Conservation (phyloP, 2,888 invertebrate species). For the Plusia festucae region DNA sequence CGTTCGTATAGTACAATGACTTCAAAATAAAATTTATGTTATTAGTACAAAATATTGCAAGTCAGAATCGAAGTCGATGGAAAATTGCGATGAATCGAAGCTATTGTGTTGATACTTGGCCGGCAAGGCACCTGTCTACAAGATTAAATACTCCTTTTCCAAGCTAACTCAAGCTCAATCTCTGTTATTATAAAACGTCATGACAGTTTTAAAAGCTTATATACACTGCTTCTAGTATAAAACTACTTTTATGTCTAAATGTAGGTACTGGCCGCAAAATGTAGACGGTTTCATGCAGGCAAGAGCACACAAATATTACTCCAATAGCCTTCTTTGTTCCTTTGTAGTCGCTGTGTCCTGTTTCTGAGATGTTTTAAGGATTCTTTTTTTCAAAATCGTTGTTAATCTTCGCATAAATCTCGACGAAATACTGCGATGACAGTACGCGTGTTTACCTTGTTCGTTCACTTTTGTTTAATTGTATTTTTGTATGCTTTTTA, state of each 20-base stretch:
- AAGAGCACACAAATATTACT: slow-evolving; percentile 44
- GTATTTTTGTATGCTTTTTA: slow-evolving; percentile 1
- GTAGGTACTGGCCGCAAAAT: slow-evolving; percentile 13
- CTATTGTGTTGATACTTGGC: slow-evolving; percentile 41
- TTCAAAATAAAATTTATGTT: too few species aligned
- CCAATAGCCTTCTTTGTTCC: slow-evolving; percentile 54
- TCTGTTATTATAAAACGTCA: slow-evolving; percentile 26
- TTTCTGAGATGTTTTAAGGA: slow-evolving; percentile 41
- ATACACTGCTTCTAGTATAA: not conserved
- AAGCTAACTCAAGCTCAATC: slow-evolving; percentile 14
- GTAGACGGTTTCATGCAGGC: slow-evolving; percentile 23
- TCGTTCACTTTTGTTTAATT: slow-evolving; percentile 28
- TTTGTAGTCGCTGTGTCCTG: slow-evolving; percentile 42
- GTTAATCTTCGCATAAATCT: slow-evolving; percentile 56
- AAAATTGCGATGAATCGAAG: slow-evolving; percentile 39
- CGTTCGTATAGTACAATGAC: not conserved
- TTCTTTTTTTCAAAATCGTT: slow-evolving; percentile 52
- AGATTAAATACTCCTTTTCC: slow-evolving; percentile 46
- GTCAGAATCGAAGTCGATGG: slow-evolving; percentile 15
- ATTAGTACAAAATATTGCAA: not conserved
- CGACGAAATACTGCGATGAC: slow-evolving; percentile 38
- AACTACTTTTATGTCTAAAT: not conserved
- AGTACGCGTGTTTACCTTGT: slow-evolving; percentile 35
- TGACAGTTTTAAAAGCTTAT: slow-evolving; percentile 24
- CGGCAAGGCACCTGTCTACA: slow-evolving; percentile 44